phyloP scores from a whole-genome alignment of 2,797 vertebrate species.

The Podargus strigoides region DNA sequence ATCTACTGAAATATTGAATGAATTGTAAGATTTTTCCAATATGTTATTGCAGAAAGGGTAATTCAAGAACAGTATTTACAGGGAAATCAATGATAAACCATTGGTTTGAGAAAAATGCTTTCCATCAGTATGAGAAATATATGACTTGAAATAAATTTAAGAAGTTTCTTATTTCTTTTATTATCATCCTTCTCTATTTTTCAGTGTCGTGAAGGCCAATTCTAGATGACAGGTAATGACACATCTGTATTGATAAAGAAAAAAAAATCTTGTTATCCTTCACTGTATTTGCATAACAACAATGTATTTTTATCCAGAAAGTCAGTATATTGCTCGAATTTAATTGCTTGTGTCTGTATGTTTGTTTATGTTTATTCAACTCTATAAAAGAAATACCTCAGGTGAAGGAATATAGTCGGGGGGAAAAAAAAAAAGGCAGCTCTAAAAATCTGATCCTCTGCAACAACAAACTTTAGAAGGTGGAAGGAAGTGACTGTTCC shows the following conservation, averaged over 20 bases:
- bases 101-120: neutral
- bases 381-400: neutral
- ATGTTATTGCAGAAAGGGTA: neutral
- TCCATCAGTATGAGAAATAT: slow-evolving; percentile 17
- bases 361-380: neutral
- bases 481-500: neutral
- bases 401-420: neutral
- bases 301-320: neutral
- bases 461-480: accelerated
- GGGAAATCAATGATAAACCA: slow-evolving; percentile 24
- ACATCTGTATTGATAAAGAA: neutral
- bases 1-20: neutral
- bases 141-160: neutral
- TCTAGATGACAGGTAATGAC: neutral
- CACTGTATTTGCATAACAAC: neutral
- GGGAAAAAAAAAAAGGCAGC: neutral
- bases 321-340: neutral
- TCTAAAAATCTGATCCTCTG: neutral
- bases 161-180: neutral
- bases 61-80: slow-evolving; percentile 21
- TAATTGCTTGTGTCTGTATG: neutral
- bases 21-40: neutral
- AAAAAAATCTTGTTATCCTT: neutral
- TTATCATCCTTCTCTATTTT: neutral
- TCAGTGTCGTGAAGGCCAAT: neutral